Conservation (phyloP, 2,113 vertebrate genomes). For the Rhagologus leucostigma region DNA sequence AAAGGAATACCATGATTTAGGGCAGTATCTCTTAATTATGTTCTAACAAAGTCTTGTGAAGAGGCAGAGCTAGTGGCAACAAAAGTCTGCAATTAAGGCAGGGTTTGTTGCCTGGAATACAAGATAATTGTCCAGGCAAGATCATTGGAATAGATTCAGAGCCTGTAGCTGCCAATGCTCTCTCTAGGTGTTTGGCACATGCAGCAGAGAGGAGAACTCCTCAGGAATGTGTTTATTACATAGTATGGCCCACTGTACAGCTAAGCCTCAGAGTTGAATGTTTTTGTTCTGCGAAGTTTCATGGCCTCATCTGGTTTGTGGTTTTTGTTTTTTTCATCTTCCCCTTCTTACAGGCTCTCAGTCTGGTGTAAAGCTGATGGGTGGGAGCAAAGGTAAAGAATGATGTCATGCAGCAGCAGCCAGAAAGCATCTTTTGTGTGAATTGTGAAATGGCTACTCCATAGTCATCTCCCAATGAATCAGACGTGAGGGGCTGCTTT, state of each 20-base stretch:
- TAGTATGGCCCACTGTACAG: not conserved
- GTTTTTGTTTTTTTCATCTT: not conserved
- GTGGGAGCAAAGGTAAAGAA: conserved; percentile 72
- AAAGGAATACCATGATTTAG: not conserved
- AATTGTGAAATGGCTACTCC: conserved; percentile 66
- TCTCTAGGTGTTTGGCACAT: not conserved
- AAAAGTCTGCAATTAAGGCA: conserved; percentile 43
- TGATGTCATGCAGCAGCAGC: conserved; percentile 77
- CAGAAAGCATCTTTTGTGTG: conserved; percentile 76
- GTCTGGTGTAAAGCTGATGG: conserved; percentile 50
- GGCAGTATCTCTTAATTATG: conserved; percentile 17
- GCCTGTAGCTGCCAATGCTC: not conserved
- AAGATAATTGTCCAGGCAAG: conserved; percentile 28
- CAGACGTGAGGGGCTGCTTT: conserved; percentile 71
- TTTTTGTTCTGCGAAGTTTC: conserved; percentile 6
- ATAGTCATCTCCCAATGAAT: conserved; percentile 67
- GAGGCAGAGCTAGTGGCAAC: conserved; percentile 23
- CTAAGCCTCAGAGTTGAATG: conserved; percentile 29
- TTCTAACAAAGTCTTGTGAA: not conserved
- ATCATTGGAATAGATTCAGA: not conserved
- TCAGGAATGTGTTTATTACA: not conserved
- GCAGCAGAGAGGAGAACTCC: not conserved
- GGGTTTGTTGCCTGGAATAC: conserved; percentile 13
- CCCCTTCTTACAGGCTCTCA: conserved; percentile 53
- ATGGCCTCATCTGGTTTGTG: not conserved